These are phyloP conservation scores for Melanotaenia pygmaea DNA, from an alignment of 2,797 vertebrate species.

Conservation along the genomic window DNA sequence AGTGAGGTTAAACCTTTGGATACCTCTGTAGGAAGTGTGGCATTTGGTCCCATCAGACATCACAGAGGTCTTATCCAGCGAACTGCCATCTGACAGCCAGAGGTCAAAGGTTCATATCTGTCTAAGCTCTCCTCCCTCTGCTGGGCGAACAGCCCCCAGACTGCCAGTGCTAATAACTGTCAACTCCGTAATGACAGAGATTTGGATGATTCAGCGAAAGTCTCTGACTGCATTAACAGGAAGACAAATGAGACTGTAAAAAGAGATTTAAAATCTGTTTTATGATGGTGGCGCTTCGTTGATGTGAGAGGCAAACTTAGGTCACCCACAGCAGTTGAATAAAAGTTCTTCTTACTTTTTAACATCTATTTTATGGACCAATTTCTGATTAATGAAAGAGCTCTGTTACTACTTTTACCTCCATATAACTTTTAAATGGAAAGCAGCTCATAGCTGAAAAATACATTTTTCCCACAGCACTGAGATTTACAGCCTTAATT, in stretches of 20 bases:
- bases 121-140: background rate
- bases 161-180: conserved; percentile 22
- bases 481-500: background rate
- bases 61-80: conserved; percentile 14
- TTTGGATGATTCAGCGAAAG: conserved; percentile 44
- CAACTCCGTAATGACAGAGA: conserved; percentile 27
- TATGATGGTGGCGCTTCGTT: background rate
- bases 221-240: conserved; percentile 25
- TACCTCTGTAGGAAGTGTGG: background rate
- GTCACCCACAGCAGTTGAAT: background rate
- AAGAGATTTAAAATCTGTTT: conserved; percentile 44
- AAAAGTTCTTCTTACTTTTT: conserved; percentile 8
- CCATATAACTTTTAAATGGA: background rate
- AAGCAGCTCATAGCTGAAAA: background rate
- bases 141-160: background rate
- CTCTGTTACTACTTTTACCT: conserved; percentile 1
- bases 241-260: conserved; percentile 49
- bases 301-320: background rate
- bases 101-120: conserved; percentile 33
- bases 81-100: conserved; percentile 19
- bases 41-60: background rate
- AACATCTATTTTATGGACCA: conserved; percentile 20
- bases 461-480: background rate
- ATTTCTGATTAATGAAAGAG: conserved; percentile 19
- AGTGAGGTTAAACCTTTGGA: conserved; percentile 8